phyloP scores from a whole-genome alignment of 2,888 invertebrate genomes.

The Heterodera filipjevi region DNA sequence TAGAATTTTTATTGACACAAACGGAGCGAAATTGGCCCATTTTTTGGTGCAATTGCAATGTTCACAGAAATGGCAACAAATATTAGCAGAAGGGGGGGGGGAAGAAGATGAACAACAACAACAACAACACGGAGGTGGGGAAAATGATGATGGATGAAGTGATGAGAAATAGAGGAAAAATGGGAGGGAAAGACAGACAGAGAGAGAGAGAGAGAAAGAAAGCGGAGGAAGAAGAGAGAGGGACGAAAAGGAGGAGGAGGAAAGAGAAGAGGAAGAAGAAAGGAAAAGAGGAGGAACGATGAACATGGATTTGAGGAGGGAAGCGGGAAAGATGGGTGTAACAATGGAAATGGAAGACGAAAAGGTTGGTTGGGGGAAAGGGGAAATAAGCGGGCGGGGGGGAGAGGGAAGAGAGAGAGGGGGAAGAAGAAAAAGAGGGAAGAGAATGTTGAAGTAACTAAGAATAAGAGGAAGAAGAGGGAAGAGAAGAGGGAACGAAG shows the following conservation, averaged over 20 bases:
- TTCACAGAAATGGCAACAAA: not conserved
- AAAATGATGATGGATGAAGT: no score
- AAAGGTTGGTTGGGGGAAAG: not conserved
- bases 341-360: no score
- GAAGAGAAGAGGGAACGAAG: no score
- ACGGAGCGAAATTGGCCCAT: not conserved
- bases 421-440: not conserved
- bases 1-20: not conserved
- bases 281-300: not conserved
- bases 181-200: not conserved
- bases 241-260: not conserved
- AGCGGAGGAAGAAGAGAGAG: not conserved
- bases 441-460: no score
- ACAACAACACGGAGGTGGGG: not conserved
- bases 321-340: not conserved
- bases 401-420: not conserved
- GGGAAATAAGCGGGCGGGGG: not conserved
- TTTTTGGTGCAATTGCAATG: not conserved
- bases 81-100: no score
- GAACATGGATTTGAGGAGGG: not conserved
- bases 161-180: not conserved
- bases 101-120: not conserved
- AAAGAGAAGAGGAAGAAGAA: not conserved
- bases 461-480: no score
- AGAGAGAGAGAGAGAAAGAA: not conserved